phyloP scores from a whole-genome alignment of 2,888 invertebrate species.

The Sericinus montela region DNA sequence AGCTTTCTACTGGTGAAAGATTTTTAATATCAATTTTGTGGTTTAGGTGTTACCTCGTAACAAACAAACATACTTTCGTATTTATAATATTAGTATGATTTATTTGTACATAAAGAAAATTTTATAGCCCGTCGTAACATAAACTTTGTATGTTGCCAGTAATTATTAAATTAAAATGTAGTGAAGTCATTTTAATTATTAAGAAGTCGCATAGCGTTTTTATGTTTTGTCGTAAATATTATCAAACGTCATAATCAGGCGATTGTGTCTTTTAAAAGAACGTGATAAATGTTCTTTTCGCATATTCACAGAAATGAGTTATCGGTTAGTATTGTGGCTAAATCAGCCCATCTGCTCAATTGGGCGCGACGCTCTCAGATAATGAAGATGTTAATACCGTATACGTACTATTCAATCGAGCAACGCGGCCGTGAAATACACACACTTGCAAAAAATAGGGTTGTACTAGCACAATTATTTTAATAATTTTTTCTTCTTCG shows the following conservation, averaged over 20 bases:
- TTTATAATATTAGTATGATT: too few species aligned
- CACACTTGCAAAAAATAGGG: slow-evolving; percentile 4
- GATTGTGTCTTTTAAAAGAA: not conserved
- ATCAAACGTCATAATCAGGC: not conserved
- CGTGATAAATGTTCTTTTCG: slow-evolving; percentile 2
- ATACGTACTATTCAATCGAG: slow-evolving; percentile 5
- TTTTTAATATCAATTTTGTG: too few species aligned
- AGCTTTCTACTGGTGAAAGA: too few species aligned
- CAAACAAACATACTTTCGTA: too few species aligned
- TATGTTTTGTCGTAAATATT: not conserved
- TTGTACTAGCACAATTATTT: not conserved
- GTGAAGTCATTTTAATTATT: too few species aligned
- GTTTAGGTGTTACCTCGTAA: too few species aligned
- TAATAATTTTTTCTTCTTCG: too few species aligned
- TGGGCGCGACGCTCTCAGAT: slow-evolving; percentile 18
- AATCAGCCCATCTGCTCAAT: slow-evolving; percentile 15
- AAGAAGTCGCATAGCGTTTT: too few species aligned
- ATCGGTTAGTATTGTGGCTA: slow-evolving; percentile 13
- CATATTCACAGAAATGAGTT: not conserved
- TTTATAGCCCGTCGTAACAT: too few species aligned
- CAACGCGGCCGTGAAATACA: not conserved
- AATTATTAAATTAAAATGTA: too few species aligned
- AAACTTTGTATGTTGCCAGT: too few species aligned
- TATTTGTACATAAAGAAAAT: too few species aligned
- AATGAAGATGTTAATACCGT: slow-evolving; percentile 19